Evolutionary conservation across 2,797 vertebrate genomes (phyloP), one percentile per base, ranked within the genome.

Genomic region (Trematomus bernacchii): DNA sequence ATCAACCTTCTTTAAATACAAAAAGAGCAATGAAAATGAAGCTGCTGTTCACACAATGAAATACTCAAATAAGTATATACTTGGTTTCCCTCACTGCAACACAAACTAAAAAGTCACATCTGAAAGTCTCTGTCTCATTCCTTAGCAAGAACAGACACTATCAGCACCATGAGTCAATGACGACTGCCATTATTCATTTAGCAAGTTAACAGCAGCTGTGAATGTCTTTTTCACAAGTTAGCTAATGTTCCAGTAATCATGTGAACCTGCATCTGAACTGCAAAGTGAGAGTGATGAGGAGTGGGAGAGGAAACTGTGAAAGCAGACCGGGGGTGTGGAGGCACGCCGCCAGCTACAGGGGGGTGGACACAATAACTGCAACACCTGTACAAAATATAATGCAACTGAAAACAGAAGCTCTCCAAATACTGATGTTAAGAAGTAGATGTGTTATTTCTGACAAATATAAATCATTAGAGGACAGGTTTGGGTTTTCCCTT

Each of bases 231-330:
- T 90, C 84, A 81, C 87, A 85, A 79, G 69, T 76, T 43, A 79
- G 66, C 68, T 79, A 83, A 87, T 89, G 87, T 91, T 89, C 86
- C 73, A 70, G 82, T 77, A 64, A 61, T 77, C 77, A 79, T 78
- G 76, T 76, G 81, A 87, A 80, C 77, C 84, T 89, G 82, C 77
- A 72, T 84, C 79, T 81, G 84, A 91, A 77, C 86, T 79, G 85
- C 65, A 82, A 81, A 86, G 78, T 59, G 77, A 82, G 83, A 88
- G 82, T 75, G 80, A 75, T 84, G 91, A 89, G 91, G 86, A 89
- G 91, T 86, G 91, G 89, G 90, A 90, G 88, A 91, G 85, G 81
- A 89, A 90, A 71, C 83, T 89, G 89, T 76, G 90, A 91, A 83
- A 88, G 72, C 79, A 84, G 78, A 76, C 87, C 76, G 91, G 89